phyloP scores from a whole-genome alignment of 2,113 vertebrate genomes.

The Saguinus imperator region DNA sequence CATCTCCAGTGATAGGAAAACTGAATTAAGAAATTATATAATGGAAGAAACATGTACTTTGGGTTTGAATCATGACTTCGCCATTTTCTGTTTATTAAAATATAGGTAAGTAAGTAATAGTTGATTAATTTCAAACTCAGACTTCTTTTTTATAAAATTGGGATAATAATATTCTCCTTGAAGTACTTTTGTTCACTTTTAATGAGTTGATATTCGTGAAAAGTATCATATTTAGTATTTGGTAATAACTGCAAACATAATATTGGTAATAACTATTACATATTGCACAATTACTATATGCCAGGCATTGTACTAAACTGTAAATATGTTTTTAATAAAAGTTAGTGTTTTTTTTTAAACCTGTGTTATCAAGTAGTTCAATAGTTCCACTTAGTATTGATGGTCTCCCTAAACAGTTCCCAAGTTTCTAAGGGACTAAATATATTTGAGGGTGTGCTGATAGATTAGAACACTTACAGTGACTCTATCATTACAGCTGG shows the following conservation, averaged over 20 bases:
- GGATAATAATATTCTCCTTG: not conserved
- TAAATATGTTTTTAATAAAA: conserved; percentile 30
- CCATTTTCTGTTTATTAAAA: conserved; percentile 43
- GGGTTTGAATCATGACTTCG: not conserved
- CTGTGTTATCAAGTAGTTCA: not conserved
- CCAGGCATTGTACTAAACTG: not conserved
- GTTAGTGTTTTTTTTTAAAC: not conserved
- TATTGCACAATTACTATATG: not conserved
- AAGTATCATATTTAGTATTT: not conserved
- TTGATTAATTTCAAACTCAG: not conserved
- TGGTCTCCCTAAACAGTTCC: not conserved
- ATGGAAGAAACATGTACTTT: not conserved
- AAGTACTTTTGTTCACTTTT: not conserved
- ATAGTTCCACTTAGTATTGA: not conserved
- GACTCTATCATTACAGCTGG: not conserved
- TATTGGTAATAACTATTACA: not conserved
- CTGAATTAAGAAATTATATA: not conserved
- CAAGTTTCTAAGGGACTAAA: not conserved
- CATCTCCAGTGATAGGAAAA: not conserved
- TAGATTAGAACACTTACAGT: not conserved
- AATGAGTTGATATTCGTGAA: not conserved
- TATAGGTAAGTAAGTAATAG: not conserved
- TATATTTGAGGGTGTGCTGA: not conserved
- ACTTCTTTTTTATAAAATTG: not conserved
- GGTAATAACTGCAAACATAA: not conserved